Percentiles rank a stretch among this genome's conserved stretches.
These are phyloP conservation scores for Drosophila rufa DNA, from an alignment of 1,140 invertebrate genomes.

Conservation along the genomic window DNA sequence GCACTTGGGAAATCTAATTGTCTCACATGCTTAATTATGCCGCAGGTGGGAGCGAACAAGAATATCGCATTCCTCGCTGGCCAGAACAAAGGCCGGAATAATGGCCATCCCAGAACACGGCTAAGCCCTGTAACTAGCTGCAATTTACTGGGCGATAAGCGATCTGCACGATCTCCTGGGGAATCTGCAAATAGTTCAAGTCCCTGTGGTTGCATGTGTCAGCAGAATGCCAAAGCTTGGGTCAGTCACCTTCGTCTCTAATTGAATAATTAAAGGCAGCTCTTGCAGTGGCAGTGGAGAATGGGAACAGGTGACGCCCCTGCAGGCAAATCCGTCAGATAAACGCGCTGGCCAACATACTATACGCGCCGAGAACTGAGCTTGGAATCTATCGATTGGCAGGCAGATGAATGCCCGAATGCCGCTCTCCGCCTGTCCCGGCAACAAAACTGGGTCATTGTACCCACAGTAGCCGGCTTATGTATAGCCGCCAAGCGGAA, in stretches of 20 bases:
- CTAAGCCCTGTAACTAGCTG: conserved; percentile 64
- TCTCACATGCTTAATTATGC: conserved; percentile 48
- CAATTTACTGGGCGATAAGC: conserved; percentile 62
- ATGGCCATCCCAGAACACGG: conserved; percentile 30
- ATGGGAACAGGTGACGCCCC: conserved; percentile 53
- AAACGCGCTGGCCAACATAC: conserved; percentile 31
- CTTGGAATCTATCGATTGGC: conserved; percentile 68
- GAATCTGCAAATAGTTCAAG: conserved; percentile 52
- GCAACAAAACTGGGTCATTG: conserved; percentile 70
- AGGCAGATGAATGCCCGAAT: conserved; percentile 11
- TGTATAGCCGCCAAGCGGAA: conserved; percentile 59
- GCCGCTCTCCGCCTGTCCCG: not conserved
- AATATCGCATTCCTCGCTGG: conserved; percentile 25
- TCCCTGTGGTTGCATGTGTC: conserved; percentile 59
- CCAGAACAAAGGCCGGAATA: conserved; percentile 29
- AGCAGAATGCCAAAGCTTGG: conserved; percentile 24
- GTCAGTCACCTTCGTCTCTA: conserved; percentile 61
- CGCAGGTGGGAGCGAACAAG: conserved; percentile 30
- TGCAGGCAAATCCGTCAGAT: conserved; percentile 48
- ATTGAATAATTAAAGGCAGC: conserved; percentile 71
- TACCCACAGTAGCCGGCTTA: conserved; percentile 51
- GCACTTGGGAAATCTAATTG: conserved; percentile 51
- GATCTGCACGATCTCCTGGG: conserved; percentile 37
- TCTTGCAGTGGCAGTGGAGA: conserved; percentile 29
- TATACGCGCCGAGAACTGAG: conserved; percentile 16